These are phyloP conservation scores for Microcebus jonahi DNA, from an alignment of 2,113 vertebrate species.

Conservation along the genomic window DNA sequence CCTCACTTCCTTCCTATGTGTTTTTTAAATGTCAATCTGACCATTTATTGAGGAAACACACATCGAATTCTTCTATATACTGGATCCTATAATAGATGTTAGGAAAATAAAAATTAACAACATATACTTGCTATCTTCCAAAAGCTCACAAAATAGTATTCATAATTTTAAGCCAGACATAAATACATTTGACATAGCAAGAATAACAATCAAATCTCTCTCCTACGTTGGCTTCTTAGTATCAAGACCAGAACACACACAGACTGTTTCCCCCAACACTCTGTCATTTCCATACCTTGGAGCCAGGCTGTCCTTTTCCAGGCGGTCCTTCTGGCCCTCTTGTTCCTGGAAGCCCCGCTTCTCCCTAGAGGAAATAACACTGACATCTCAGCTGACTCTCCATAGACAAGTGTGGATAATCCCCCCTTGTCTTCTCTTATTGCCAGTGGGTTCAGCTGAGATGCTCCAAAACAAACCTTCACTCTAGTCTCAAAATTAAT, in stretches of 20 bases:
- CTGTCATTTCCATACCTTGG: conserved; percentile 77
- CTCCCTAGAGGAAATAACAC: conserved; percentile 85
- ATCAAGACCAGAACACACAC: not conserved
- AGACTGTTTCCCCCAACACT: not conserved
- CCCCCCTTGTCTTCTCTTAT: not conserved
- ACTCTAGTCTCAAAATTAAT: conserved; percentile 25
- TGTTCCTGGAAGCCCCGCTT: conserved; percentile 84
- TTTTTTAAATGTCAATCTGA: conserved; percentile 28
- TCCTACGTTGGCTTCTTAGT: not conserved
- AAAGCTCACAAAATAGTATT: not conserved
- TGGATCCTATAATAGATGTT: not conserved
- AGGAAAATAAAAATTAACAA: conserved; percentile 51
- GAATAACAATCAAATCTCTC: not conserved
- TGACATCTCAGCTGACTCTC: not conserved
- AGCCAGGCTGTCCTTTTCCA: conserved; percentile 75
- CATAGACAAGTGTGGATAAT: not conserved
- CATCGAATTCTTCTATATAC: conserved; percentile 24
- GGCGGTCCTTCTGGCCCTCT: conserved; percentile 79
- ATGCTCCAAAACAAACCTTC: conserved; percentile 5
- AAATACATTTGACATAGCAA: conserved; percentile 19
- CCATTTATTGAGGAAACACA: conserved; percentile 52
- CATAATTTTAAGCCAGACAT: not conserved
- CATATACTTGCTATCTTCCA: not conserved
- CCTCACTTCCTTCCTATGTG: conserved; percentile 6
- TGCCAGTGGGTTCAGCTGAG: not conserved